Evolutionary conservation across 2,888 invertebrate genomes (phyloP).

Genomic region (Drosophila emarginata): DNA sequence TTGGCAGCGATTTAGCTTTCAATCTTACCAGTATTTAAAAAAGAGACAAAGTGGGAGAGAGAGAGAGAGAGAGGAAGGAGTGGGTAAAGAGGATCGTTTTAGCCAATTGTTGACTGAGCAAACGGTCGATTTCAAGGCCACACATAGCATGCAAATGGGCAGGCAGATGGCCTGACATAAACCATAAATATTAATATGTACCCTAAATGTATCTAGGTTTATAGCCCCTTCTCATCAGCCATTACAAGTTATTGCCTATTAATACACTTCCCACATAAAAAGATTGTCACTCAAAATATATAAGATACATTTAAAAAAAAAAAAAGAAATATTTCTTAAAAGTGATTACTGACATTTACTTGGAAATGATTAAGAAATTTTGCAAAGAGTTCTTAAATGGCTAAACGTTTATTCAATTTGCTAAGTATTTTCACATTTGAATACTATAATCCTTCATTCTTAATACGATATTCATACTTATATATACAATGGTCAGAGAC

Average conservation of each 20-base stretch:
- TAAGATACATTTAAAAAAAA: background rate
- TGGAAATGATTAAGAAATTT: too few relatives aligned
- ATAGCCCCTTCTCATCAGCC: background rate
- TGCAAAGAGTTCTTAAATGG: too few relatives aligned
- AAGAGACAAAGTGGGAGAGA: too few relatives aligned
- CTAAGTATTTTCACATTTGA: too few relatives aligned
- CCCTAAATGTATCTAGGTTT: background rate
- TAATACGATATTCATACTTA: background rate
- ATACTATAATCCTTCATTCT: too few relatives aligned
- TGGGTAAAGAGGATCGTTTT: background rate
- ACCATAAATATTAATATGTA: background rate
- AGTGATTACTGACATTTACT: background rate
- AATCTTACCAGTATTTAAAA: background rate
- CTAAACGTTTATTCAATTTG: too few relatives aligned
- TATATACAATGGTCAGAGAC: background rate
- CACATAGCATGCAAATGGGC: background rate
- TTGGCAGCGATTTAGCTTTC: background rate
- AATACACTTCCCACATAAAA: background rate
- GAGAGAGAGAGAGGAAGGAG: background rate
- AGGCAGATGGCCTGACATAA: background rate
- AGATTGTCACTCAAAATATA: background rate
- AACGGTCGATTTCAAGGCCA: conserved; percentile 3
- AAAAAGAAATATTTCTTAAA: background rate
- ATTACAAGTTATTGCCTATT: background rate
- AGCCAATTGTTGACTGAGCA: background rate